phyloP scores from a whole-genome alignment of 2,797 vertebrate genomes.

The Holocentrus rufus region DNA sequence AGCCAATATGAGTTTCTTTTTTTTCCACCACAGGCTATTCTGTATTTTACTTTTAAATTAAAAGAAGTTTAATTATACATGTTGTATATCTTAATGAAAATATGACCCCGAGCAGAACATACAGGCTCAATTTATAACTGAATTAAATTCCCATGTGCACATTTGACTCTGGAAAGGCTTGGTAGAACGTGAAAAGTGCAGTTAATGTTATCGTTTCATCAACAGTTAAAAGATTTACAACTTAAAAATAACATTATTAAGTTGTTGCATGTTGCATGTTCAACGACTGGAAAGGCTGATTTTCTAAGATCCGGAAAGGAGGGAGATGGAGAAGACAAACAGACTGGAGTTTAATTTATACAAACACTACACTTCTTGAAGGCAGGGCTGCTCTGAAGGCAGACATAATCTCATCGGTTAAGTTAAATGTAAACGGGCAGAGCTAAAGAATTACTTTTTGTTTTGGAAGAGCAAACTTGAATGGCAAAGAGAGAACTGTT shows the following conservation, averaged over 20 bases:
- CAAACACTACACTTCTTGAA: too few species aligned
- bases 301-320: neutral
- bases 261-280: too few species aligned
- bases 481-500: too few species aligned
- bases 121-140: neutral
- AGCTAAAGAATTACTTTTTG: too few species aligned
- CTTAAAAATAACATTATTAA: too few species aligned
- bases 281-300: neutral
- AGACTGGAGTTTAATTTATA: too few species aligned
- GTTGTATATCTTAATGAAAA: neutral
- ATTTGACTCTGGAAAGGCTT: neutral
- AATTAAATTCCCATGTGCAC: too few species aligned
- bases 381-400: too few species aligned
- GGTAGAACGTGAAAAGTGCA: neutral
- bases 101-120: neutral
- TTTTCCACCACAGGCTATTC: neutral
- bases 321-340: neutral
- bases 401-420: too few species aligned
- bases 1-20: conserved; percentile 34
- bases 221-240: neutral
- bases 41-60: conserved; percentile 12
- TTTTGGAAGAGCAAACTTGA: too few species aligned
- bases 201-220: neutral
- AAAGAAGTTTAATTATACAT: conserved; percentile 1
- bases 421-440: too few species aligned